Evolutionary conservation across 2,888 invertebrate genomes (phyloP), one percentile per base, ranked within the genome.

Genomic region (Ichneumoninae sp.): DNA sequence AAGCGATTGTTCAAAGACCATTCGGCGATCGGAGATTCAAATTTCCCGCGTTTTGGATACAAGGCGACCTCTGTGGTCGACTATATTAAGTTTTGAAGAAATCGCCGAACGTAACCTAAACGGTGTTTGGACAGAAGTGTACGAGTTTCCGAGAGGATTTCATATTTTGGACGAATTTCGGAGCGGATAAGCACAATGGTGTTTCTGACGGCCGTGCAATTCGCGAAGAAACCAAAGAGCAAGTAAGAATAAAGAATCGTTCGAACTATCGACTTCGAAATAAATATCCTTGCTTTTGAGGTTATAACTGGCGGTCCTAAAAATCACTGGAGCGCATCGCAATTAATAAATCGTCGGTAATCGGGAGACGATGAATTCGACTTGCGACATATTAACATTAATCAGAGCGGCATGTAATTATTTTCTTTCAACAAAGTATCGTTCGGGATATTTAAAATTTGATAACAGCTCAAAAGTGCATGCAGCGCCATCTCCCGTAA

Each of bases 171-270:
- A 57, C 8, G 33, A 33, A 8, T 65, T 50, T 73, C 66, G 47
- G 8, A 16, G 16, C 0, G 10, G 3, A 71, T 1, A 44, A 65
- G n/a, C 33, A 26, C 44, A 70, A 84, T 84, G 85, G 96, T 97
- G 96, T 96, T 96, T 90, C 88, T 97, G 73, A 97, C 97, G 5
- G 96, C 96, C 90, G 91, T 96, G 26, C 93, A 97, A 83, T 93
- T 96, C 10, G 87, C 86, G 0, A 97, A 97, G 93, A 96, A 96
- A 94, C 95, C 95, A 0, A 97, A 97, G 93, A 96, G 96, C 96
- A 97, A 97, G 97, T 97, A 94, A 94, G 96, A 95, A 81, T 22
- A 16, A 40, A 22, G 7, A 26, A 63, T 44, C 47, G 7, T 22
- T 33, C 3, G 40, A 70, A 26, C 54, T 3, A 22, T 75, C 66